Conservation (phyloP, 2,113 vertebrate genomes). For the Psephotus haematonotus region DNA sequence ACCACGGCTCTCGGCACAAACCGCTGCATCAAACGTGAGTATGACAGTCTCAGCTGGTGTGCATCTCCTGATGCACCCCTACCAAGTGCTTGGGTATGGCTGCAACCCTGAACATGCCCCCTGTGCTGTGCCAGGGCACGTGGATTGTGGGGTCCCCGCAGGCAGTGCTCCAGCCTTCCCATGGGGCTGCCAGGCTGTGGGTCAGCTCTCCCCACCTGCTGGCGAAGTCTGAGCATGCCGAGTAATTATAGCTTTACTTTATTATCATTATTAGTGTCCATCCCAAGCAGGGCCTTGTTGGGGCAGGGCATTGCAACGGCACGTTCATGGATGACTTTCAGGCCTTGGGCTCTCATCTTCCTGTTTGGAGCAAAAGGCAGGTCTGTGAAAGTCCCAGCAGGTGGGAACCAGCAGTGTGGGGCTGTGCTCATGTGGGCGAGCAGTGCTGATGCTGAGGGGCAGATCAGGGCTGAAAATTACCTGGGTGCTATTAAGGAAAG, state of each 20-base stretch:
- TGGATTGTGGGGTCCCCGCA: background rate
- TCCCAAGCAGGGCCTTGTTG: background rate
- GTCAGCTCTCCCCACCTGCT: background rate
- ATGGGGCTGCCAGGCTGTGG: background rate
- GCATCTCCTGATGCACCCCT: background rate
- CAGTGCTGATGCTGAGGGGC: background rate
- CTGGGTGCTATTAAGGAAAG: background rate
- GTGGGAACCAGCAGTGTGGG: background rate
- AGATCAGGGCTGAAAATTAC: background rate
- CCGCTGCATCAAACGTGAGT: slow-evolving; percentile 96
- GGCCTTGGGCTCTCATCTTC: background rate
- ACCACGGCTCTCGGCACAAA: slow-evolving; percentile 87
- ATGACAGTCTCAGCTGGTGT: background rate
- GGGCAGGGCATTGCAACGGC: background rate
- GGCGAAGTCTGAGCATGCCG: background rate
- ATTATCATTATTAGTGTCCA: background rate
- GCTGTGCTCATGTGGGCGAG: background rate
- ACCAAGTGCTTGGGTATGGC: background rate
- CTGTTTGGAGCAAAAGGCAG: background rate
- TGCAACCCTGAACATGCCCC: rapidly evolving
- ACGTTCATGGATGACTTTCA: background rate
- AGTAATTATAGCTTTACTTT: background rate
- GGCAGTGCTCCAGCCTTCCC: background rate
- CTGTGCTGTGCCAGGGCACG: background rate
- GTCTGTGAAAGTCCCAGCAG: background rate